A percentile compares a stretch with the other conserved stretches of the same genome.
phyloP scores from a whole-genome alignment of 2,888 invertebrate genomes.

The Lysandra coridon region DNA sequence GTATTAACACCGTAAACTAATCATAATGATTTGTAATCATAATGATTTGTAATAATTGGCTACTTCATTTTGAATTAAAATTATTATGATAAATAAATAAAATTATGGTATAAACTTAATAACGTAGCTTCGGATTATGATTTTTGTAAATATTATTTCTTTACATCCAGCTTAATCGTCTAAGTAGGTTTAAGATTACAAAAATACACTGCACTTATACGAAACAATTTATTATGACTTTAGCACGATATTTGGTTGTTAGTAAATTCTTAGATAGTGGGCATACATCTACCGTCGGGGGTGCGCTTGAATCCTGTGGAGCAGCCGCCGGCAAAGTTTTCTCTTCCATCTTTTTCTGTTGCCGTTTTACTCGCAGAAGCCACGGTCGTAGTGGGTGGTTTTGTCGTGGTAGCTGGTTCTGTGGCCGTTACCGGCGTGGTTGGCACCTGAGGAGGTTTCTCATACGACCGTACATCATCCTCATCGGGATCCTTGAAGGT shows the following conservation, averaged over 20 bases:
- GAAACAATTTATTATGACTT: background rate
- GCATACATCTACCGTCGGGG: conserved; percentile 64
- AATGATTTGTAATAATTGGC: background rate
- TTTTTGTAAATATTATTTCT: background rate
- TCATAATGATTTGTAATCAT: background rate
- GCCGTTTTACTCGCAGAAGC: conserved; percentile 37
- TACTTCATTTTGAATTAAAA: background rate
- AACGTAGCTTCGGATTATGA: background rate
- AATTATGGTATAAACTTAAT: too few species aligned
- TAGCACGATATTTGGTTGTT: background rate
- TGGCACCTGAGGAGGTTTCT: background rate
- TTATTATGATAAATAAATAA: background rate
- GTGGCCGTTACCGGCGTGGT: background rate
- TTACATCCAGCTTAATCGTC: background rate
- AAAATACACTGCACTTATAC: background rate
- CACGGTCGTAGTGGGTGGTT: conserved; percentile 34
- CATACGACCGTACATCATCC: background rate
- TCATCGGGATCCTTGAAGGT: background rate
- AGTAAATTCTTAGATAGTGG: conserved; percentile 44
- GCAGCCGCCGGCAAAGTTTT: conserved; percentile 60
- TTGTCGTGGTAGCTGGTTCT: background rate
- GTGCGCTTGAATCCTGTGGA: conserved; percentile 57
- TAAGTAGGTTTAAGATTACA: background rate
- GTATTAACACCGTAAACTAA: background rate
- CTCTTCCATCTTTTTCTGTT: conserved; percentile 53